These are phyloP conservation scores for Apamea anceps DNA, from an alignment of 2,888 invertebrate species.

Conservation along the genomic window DNA sequence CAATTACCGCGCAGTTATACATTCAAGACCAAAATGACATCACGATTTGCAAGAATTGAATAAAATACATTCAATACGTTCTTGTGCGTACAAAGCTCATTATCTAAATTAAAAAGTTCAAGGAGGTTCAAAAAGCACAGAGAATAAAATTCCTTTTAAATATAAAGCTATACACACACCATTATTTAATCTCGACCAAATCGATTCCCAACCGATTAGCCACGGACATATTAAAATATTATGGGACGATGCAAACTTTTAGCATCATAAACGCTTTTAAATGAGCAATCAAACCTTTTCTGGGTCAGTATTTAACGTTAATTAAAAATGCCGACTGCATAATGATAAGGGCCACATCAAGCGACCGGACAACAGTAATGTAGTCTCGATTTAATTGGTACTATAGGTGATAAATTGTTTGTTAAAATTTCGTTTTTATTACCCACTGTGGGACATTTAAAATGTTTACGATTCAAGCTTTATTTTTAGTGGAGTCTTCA, in stretches of 20 bases:
- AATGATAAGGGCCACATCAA: constrained; percentile 57
- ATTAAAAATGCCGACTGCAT: constrained; percentile 62
- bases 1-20: background rate
- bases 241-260: constrained; percentile 61
- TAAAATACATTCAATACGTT: background rate
- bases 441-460: constrained; percentile 37
- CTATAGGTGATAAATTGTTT: constrained; percentile 53
- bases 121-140: constrained; percentile 26
- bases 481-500: constrained; percentile 37
- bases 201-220: constrained; percentile 64
- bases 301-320: constrained; percentile 68
- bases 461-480: constrained; percentile 55
- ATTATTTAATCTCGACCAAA: constrained; percentile 56
- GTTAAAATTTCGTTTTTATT: constrained; percentile 58
- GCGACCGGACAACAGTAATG: constrained; percentile 44
- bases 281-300: constrained; percentile 68
- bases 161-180: constrained; percentile 28
- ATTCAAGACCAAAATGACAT: background rate
- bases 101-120: constrained; percentile 51
- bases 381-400: constrained; percentile 60
- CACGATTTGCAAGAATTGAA: background rate
- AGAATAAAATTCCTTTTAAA: constrained; percentile 15
- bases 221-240: constrained; percentile 61
- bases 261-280: constrained; percentile 59
- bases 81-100: constrained; percentile 4